phyloP scores from a whole-genome alignment of 37 sponge, comb jelly and placozoan species.

The Geodia barretti region DNA sequence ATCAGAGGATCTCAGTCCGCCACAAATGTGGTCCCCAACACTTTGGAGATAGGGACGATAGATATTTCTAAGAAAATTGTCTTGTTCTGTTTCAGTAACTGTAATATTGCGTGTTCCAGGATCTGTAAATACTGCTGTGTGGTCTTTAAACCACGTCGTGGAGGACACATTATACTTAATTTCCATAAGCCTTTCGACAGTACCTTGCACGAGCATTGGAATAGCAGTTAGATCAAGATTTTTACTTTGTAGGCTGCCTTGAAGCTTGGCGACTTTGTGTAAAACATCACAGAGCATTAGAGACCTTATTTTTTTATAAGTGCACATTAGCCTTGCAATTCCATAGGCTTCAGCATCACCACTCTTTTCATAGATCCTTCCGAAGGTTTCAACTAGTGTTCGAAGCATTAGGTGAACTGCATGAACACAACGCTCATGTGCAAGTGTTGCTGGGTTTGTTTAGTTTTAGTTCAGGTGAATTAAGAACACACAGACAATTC shows the following conservation, averaged over 20 bases:
- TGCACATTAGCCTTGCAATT: background rate
- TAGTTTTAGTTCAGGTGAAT: conserved; percentile 48
- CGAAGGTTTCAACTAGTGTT: conserved; percentile 27
- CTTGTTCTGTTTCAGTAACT: conserved; percentile 12
- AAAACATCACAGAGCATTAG: background rate
- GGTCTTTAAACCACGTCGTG: conserved; percentile 31
- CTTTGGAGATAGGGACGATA: conserved; percentile 26
- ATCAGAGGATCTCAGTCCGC: background rate
- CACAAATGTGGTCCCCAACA: conserved; percentile 14
- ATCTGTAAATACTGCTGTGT: conserved; percentile 20
- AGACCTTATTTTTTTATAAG: background rate
- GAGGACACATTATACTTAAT: conserved; percentile 13
- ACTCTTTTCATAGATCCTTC: conserved; percentile 18
- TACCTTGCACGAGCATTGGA: background rate
- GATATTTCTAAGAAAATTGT: conserved; percentile 26
- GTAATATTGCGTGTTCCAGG: conserved; percentile 6
- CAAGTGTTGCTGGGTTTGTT: conserved; percentile 53
- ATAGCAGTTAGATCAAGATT: background rate
- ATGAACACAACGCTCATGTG: conserved; percentile 29
- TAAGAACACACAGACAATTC: conserved; percentile 33
- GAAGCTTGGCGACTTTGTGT: background rate
- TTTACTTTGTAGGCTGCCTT: background rate
- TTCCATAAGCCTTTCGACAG: background rate
- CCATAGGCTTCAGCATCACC: conserved; percentile 75
- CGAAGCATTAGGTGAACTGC: conserved; percentile 23